Percentiles rank a stretch among this genome's conserved stretches.
Evolutionary conservation across 2,113 vertebrate species (phyloP).

Genomic region (Pipa parva): DNA sequence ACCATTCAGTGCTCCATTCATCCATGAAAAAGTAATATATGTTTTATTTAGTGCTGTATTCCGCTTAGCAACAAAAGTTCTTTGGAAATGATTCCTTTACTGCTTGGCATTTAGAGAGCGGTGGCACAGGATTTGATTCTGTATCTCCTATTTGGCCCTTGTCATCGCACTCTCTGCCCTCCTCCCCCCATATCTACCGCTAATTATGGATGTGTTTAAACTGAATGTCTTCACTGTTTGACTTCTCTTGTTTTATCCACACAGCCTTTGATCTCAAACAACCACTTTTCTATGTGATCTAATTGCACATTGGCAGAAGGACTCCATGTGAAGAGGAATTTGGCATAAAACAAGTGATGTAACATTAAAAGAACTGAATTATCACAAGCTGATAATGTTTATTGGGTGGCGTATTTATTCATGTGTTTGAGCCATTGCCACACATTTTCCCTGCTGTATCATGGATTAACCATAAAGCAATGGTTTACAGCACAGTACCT

Average conservation of each 20-base stretch:
- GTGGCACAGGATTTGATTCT: slow-evolving; percentile 12
- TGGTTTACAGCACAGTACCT: too few species aligned
- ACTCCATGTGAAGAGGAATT: too few species aligned
- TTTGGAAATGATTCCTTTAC: slow-evolving; percentile 7
- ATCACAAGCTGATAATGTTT: too few species aligned
- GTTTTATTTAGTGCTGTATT: slow-evolving; percentile 12
- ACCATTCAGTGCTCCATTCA: background rate
- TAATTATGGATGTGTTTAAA: slow-evolving; percentile 32
- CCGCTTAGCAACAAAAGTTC: background rate
- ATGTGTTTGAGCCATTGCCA: too few species aligned
- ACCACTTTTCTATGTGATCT: slow-evolving; percentile 4
- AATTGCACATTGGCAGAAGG: background rate
- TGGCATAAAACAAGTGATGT: too few species aligned
- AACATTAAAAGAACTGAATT: too few species aligned
- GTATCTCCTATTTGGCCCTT: slow-evolving; percentile 6
- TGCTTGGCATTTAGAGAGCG: slow-evolving; percentile 29
- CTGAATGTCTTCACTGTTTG: slow-evolving; percentile 26
- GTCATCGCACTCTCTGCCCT: slow-evolving; percentile 8
- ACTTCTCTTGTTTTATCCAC: slow-evolving; percentile 30
- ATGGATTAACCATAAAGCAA: too few species aligned
- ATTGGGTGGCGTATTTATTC: too few species aligned
- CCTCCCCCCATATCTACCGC: background rate
- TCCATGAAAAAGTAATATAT: background rate
- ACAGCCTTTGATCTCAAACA: slow-evolving; percentile 23
- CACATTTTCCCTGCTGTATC: too few species aligned